phyloP scores from a whole-genome alignment of 2,888 invertebrate genomes.

The Labia minor region DNA sequence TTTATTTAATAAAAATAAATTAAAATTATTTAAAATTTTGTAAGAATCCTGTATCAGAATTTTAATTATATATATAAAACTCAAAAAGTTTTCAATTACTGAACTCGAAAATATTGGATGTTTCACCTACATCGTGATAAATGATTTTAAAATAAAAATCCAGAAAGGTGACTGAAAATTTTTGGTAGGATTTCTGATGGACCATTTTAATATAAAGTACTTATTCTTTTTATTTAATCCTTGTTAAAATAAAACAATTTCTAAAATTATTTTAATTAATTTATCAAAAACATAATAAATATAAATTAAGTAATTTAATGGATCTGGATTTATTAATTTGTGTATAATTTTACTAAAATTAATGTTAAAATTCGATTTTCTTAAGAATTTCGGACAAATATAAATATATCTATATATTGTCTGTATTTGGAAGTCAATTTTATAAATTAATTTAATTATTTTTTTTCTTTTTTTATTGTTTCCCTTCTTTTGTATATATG shows the following conservation, averaged over 20 bases:
- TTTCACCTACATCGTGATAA: not conserved
- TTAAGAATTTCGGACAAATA: not conserved
- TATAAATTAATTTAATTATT: not conserved
- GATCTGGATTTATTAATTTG: not conserved
- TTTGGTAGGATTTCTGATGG: not conserved
- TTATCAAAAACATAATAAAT: not conserved
- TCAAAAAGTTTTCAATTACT: too few relatives aligned
- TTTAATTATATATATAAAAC: too few relatives aligned
- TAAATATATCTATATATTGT: not conserved
- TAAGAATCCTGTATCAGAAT: too few relatives aligned
- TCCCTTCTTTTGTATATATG: not conserved
- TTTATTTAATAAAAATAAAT: too few relatives aligned
- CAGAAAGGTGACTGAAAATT: not conserved
- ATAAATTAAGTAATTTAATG: not conserved
- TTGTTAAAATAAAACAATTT: not conserved
- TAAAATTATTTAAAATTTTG: too few relatives aligned
- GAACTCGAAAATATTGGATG: not conserved
- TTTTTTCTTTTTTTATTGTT: not conserved
- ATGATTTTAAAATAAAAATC: not conserved
- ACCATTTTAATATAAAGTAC: slow-evolving; percentile 4
- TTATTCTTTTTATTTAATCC: not conserved
- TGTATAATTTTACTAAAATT: not conserved
- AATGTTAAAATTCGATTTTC: not conserved
- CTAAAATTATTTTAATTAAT: not conserved
- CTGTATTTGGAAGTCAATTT: not conserved